Conservation (phyloP, 35 echinoderm and acorn worm species). For the Ptychodera flava region DNA sequence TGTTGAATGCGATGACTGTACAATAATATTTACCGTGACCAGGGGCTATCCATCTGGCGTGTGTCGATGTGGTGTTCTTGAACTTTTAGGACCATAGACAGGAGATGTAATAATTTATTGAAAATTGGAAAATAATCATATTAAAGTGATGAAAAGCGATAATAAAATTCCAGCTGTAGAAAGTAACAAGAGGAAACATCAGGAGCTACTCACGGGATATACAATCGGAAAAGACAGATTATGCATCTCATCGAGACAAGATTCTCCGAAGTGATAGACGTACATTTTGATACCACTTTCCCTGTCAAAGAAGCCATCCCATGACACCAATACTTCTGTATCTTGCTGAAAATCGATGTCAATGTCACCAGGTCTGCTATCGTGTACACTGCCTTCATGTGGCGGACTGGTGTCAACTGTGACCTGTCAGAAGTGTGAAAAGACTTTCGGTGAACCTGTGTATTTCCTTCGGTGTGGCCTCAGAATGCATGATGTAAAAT, state of each 20-base stretch:
- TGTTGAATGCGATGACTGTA: constrained; percentile 40
- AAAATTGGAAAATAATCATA: background rate
- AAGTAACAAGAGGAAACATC: background rate
- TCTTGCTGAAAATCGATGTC: constrained; percentile 41
- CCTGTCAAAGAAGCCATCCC: constrained; percentile 47
- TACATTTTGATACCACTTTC: constrained; percentile 47
- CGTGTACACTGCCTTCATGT: constrained; percentile 27
- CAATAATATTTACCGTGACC: constrained; percentile 14
- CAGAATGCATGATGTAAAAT: too few relatives aligned
- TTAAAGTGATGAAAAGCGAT: background rate
- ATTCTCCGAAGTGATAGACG: constrained; percentile 13
- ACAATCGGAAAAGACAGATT: background rate
- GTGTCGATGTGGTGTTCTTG: constrained; percentile 13
- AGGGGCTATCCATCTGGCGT: constrained; percentile 21
- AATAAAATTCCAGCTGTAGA: background rate
- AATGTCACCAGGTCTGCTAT: constrained; percentile 19
- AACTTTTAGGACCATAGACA: background rate
- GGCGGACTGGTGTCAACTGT: constrained; percentile 32
- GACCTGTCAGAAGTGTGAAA: too few relatives aligned
- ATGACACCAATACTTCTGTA: background rate
- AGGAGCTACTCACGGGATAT: background rate
- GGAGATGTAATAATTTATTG: background rate
- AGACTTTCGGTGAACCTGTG: too few relatives aligned
- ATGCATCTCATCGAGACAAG: background rate
- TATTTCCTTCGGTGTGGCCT: too few relatives aligned